These are phyloP conservation scores for Drosophila tropicalis DNA, from an alignment of 1,140 invertebrate genomes.

Conservation along the genomic window DNA sequence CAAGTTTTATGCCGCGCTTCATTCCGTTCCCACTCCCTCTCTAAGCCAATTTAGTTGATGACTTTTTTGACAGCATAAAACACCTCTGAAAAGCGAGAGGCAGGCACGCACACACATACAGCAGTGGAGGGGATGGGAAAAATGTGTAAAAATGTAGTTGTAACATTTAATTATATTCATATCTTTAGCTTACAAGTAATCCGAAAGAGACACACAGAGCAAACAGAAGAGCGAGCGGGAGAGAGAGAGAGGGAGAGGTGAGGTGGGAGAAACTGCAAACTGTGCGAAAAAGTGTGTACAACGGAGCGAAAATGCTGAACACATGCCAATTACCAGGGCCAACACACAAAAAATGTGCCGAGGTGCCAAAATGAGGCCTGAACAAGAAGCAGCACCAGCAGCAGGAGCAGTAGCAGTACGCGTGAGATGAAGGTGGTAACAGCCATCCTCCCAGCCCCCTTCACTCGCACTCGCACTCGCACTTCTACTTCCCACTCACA, in stretches of 20 bases:
- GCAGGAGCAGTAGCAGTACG: conserved; percentile 26
- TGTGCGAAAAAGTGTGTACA: conserved; percentile 73
- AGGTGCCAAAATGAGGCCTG: conserved; percentile 79
- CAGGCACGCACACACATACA: conserved; percentile 35
- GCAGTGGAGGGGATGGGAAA: conserved; percentile 39
- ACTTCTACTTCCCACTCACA: not conserved
- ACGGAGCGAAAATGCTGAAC: conserved; percentile 66
- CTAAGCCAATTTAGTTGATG: conserved; percentile 72
- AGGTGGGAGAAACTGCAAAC: conserved; percentile 59
- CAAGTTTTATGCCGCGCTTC: conserved; percentile 52
- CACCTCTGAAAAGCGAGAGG: conserved; percentile 53
- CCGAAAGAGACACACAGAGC: conserved; percentile 17
- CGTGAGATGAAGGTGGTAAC: conserved; percentile 29
- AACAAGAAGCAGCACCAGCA: conserved; percentile 37
- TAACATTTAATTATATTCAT: conserved; percentile 81
- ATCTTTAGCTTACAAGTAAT: conserved; percentile 76
- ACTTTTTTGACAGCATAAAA: conserved; percentile 49
- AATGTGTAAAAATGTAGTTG: conserved; percentile 78
- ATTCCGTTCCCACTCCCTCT: conserved; percentile 12
- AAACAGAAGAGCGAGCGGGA: not conserved
- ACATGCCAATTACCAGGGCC: conserved; percentile 74
- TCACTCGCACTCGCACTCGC: not conserved
- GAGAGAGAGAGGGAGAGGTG: not conserved
- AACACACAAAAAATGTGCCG: conserved; percentile 48
- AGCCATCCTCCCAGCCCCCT: not conserved